Evolutionary conservation across 2,888 invertebrate species (phyloP), one percentile per base, ranked within the genome.

Genomic region (Diaperis boleti): DNA sequence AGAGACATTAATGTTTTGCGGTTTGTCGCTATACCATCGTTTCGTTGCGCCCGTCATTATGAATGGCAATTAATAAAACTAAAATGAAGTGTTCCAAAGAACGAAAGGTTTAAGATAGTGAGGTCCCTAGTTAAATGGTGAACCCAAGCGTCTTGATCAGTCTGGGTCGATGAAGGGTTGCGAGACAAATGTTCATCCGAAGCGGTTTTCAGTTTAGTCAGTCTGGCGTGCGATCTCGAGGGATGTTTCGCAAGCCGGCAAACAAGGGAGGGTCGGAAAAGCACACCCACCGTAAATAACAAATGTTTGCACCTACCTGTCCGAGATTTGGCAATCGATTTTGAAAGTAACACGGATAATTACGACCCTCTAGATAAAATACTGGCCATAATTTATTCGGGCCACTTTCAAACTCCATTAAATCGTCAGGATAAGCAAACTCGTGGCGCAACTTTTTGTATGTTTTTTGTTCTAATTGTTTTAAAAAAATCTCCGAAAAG

Each of bases 231-330:
- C 64, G 68, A 68, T 72, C 71, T 69, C 70, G 22, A 49, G 71
- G 71, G 71, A 72, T 73, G 70, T 68, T 72, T 71, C 70, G 69
- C 72, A 70, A 71, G 68, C 70, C 71, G 69, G 71, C 72, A 71
- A 72, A 71, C 69, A 71, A 65, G 66, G 60, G 65, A 67, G 66
- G 67, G 66, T 62, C 61, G 55, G 59, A 59, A 59, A 45, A 64
- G 55, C 65, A 71, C 70, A 70, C 60, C 66, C 37, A 47, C 57
- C 67, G 69, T 70, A 71, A 69, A 69, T 69, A 68, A 69, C 66
- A 33, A n/a, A n/a, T n/a, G n/a, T n/a, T n/a, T 49, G 59, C 49
- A 50, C 42, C 6, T 41, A 50, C 59, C 42, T 42, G 14, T 15
- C 13, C 29, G 59, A 59, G 49, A 49, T 33, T 33, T 17, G 33